These are phyloP conservation scores for Aphaenogaster rudis DNA, from an alignment of 1,140 invertebrate genomes.

Conservation along the genomic window DNA sequence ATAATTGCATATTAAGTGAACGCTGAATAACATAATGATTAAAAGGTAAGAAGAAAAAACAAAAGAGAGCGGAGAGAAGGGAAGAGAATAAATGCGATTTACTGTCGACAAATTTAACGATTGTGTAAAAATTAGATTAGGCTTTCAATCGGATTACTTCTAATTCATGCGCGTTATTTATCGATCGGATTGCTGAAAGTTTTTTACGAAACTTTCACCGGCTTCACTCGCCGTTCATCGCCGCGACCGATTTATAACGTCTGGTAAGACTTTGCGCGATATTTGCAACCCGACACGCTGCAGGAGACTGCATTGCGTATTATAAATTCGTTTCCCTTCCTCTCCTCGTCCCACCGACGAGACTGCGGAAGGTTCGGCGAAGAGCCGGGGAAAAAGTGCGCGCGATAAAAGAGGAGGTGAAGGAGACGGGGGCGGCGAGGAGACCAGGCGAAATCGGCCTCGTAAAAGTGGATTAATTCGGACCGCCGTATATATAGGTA, in stretches of 20 bases:
- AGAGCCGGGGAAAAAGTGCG: constrained; percentile 13
- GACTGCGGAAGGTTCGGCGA: constrained; percentile 16
- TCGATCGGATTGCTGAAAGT: background rate
- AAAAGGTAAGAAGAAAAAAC: background rate
- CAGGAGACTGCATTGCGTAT: constrained; percentile 36
- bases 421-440: background rate
- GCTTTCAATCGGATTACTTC: background rate
- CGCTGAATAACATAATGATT: background rate
- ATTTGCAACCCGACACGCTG: constrained; percentile 7
- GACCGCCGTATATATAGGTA: background rate
- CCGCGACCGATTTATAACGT: constrained; percentile 19
- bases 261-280: constrained; percentile 22
- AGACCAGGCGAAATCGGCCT: constrained; percentile 45
- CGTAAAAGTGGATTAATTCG: constrained; percentile 65
- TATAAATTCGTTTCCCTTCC: constrained; percentile 35
- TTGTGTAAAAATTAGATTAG: background rate
- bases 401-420: background rate
- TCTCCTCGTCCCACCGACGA: background rate
- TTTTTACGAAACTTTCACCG: constrained; percentile 18
- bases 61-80: background rate
- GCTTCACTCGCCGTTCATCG: background rate
- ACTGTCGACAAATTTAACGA: background rate
- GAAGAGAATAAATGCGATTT: constrained; percentile 7
- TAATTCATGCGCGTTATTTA: constrained; percentile 17
- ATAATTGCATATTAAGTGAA: background rate